These are phyloP conservation scores for Tachina grossa DNA, from an alignment of 2,888 invertebrate genomes.

Conservation along the genomic window DNA sequence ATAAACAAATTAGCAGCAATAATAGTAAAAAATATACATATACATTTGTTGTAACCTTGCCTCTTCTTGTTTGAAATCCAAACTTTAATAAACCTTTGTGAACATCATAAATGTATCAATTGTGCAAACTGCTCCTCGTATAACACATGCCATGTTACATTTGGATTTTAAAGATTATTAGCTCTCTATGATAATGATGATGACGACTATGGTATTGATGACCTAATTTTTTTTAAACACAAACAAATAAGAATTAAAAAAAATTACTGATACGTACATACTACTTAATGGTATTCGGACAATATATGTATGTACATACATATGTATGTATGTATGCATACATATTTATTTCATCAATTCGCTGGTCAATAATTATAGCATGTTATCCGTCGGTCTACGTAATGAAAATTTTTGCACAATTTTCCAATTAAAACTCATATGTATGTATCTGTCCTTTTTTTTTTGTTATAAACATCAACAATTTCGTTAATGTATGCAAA, in stretches of 20 bases:
- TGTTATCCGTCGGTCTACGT: slow-evolving; percentile 3
- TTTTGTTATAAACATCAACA: slow-evolving; percentile 21
- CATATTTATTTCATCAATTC: slow-evolving; percentile 53
- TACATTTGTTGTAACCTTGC: no score
- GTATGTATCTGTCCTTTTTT: not conserved
- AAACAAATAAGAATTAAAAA: slow-evolving; percentile 1
- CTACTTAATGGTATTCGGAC: not conserved
- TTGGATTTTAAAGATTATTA: slow-evolving; percentile 11
- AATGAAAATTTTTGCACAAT: slow-evolving; percentile 45
- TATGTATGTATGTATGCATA: no score
- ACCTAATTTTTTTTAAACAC: slow-evolving; percentile 54
- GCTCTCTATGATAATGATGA: slow-evolving; percentile 13
- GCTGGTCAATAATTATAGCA: slow-evolving; percentile 61
- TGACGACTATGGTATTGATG: slow-evolving; percentile 43
- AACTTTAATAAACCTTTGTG: not conserved
- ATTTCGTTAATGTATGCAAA: slow-evolving; percentile 49
- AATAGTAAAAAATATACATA: no score
- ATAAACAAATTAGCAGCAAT: no score
- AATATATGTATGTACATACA: not conserved
- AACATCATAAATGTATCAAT: not conserved
- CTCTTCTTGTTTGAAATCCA: no score
- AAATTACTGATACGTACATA: not conserved
- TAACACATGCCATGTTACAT: not conserved
- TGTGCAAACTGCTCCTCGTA: not conserved
- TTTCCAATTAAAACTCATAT: slow-evolving; percentile 22